Percentiles rank a stretch among this genome's conserved stretches.
Evolutionary conservation across 1,140 invertebrate genomes (phyloP).

Genomic region (Drosophila pallidifrons): DNA sequence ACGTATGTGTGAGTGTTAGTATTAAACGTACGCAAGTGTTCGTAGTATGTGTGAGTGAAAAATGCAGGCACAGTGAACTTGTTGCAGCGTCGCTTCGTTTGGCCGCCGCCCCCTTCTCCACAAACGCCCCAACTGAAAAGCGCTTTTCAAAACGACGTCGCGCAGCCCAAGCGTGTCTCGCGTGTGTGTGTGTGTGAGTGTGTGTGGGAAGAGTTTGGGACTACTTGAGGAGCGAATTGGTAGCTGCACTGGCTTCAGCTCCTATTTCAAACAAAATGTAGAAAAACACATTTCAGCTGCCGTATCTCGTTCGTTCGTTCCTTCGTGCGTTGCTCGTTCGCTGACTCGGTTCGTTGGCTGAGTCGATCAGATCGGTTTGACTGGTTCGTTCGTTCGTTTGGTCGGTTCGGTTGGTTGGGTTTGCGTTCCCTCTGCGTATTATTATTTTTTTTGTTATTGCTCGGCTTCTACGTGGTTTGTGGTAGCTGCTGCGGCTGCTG

Average conservation of each 20-base stretch:
- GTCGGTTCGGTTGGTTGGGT: constrained; percentile 42
- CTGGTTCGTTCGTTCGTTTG: constrained; percentile 21
- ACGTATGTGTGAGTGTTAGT: constrained; percentile 52
- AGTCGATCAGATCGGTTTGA: constrained; percentile 23
- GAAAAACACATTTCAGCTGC: constrained; percentile 84
- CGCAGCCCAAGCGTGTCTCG: constrained; percentile 20
- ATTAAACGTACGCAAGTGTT: constrained; percentile 5
- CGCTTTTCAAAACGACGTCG: constrained; percentile 64
- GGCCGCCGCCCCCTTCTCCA: constrained; percentile 1
- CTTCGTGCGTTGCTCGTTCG: constrained; percentile 42
- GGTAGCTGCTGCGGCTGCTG: constrained; percentile 70
- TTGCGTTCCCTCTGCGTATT: constrained; percentile 31
- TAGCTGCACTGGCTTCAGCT: constrained; percentile 85
- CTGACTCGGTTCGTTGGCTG: constrained; percentile 35
- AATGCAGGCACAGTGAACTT: constrained; percentile 72
- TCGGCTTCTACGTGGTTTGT: constrained; percentile 75
- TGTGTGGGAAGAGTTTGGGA: constrained; percentile 85
- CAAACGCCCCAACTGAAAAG: constrained; percentile 47
- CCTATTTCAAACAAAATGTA: constrained; percentile 85
- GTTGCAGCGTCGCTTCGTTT: constrained; percentile 56
- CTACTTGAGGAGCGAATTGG: constrained; percentile 85
- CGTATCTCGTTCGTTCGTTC: constrained; percentile 68
- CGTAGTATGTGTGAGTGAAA: constrained; percentile 42
- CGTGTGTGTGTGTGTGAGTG: constrained; percentile 54
- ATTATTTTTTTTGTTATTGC: constrained; percentile 49